Conservation (phyloP, 2,113 vertebrate genomes). For the Columbina picui region DNA sequence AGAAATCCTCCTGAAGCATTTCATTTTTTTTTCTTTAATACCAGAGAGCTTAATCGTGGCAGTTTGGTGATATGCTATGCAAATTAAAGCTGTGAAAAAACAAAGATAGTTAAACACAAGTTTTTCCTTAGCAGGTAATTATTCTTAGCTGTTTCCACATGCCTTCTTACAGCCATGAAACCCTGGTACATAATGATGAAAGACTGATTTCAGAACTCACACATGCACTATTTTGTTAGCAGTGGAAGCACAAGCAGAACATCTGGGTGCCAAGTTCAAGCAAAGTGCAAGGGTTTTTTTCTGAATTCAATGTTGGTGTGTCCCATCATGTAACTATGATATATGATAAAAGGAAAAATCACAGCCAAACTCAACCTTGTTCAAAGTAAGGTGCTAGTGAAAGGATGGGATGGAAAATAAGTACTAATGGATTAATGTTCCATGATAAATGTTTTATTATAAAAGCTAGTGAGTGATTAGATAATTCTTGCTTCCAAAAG, state of each 20-base stretch:
- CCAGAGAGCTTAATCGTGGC: conserved; percentile 47
- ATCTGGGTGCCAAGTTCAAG: conserved; percentile 80
- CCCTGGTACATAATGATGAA: conserved; percentile 42
- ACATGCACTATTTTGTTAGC: conserved; percentile 51
- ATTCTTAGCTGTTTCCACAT: conserved; percentile 48
- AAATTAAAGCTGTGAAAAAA: conserved; percentile 65
- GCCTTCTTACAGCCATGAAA: conserved; percentile 12
- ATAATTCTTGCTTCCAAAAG: conserved; percentile 82
- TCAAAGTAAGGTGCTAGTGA: conserved; percentile 80
- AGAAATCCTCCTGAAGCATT: conserved; percentile 19
- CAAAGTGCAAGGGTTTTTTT: conserved; percentile 76
- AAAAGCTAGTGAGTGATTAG: conserved; percentile 81
- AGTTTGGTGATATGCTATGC: conserved; percentile 59
- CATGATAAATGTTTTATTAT: conserved; percentile 80
- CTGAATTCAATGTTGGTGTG: conserved; percentile 68
- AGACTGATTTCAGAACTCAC: conserved; percentile 63
- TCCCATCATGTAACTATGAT: conserved; percentile 78
- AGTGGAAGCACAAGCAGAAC: conserved; percentile 63
- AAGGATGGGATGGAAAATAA: conserved; percentile 77
- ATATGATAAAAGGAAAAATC: conserved; percentile 79
- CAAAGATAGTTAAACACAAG: conserved; percentile 49
- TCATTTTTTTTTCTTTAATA: conserved; percentile 44
- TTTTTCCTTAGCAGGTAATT: conserved; percentile 59
- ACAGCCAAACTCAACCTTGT: conserved; percentile 72
- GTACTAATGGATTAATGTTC: conserved; percentile 80